Base-by-base conservation (phyloP, 2,113 vertebrate genomes). In the Istiophorus platypterus region DNA sequence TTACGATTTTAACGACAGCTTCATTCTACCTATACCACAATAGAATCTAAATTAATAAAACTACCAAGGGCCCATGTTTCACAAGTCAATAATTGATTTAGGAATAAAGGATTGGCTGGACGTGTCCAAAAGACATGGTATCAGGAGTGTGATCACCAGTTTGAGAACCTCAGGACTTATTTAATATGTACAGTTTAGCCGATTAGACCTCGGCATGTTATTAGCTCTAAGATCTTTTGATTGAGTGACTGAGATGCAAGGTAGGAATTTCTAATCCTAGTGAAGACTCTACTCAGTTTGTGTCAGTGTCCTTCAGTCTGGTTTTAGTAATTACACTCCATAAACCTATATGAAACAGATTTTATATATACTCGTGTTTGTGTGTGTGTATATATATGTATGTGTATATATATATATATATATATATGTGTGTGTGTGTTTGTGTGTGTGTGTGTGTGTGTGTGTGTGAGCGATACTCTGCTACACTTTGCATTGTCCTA, bases 11-110 rank as follows among this genome's bases (percentile, higher is more conserved):
- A 56, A 76, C 14, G 73, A 71, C 18, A 74, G 61, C 45, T 77
- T 84, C 26, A 45, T 58, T 57, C 27, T 42, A 81, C 34, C 52
- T 70, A 76, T 57, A 71, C 59, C 73, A 85, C 64, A 45, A 76
- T 71, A 63, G 18, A 62, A 37, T 80, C 64, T 59, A 86, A 85
- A 85, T 76, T 51, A 90, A 85, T 51, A 85, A 76, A 81, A 89
- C 84, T 84, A 85, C 77, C 57, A 84, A 47, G 45, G 78, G 68
- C 65, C 75, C 52, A 39, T 81, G 76, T 57, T 70, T 45, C 45
- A 84, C 72, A 57, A 29, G 27, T 72, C 51, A 80, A 75, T 79
- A 68, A 67, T 85, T 45, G 41, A 70, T 72, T 49, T 45, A 65
- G 61, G 72, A 63, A 73, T 66, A 39, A 52, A 67, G 49, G 51